Conservation (phyloP, 2,797 vertebrate species). For the Danio aesculapii region DNA sequence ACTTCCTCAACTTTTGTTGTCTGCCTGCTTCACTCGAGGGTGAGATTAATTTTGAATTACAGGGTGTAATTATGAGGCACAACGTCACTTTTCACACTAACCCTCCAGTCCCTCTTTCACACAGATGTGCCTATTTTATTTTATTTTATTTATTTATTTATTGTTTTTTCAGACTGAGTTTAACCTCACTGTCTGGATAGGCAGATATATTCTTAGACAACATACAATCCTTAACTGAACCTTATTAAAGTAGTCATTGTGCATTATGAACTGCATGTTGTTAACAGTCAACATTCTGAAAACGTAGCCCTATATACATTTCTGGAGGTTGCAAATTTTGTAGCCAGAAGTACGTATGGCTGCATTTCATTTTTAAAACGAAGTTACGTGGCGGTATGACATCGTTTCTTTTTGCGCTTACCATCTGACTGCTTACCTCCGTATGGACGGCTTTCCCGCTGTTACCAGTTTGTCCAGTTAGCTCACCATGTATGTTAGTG, state of each 20-base stretch:
- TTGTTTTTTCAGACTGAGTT: not conserved
- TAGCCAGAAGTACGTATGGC: too few relatives aligned
- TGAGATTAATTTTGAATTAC: conserved; percentile 57
- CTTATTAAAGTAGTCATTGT: not conserved
- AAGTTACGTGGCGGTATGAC: too few relatives aligned
- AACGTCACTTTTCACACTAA: conserved; percentile 41
- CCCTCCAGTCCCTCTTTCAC: conserved; percentile 15
- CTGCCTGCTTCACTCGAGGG: conserved; percentile 52
- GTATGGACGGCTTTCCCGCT: too few relatives aligned
- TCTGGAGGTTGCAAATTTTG: too few relatives aligned
- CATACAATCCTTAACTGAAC: not conserved
- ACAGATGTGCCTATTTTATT: conserved; percentile 3
- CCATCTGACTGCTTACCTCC: too few relatives aligned
- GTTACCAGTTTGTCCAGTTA: too few relatives aligned
- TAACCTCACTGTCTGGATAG: not conserved
- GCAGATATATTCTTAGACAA: not conserved
- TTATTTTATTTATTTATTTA: too few relatives aligned
- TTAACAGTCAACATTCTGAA: too few relatives aligned
- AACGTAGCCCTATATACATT: too few relatives aligned
- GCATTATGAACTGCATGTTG: not conserved
- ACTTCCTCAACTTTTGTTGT: conserved; percentile 54
- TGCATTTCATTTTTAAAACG: too few relatives aligned
- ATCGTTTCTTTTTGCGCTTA: too few relatives aligned
- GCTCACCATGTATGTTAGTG: too few relatives aligned
- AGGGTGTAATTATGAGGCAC: conserved; percentile 45